These are phyloP conservation scores for Rhynchonycteris naso DNA, from an alignment of 2,797 vertebrate species.

Conservation along the genomic window DNA sequence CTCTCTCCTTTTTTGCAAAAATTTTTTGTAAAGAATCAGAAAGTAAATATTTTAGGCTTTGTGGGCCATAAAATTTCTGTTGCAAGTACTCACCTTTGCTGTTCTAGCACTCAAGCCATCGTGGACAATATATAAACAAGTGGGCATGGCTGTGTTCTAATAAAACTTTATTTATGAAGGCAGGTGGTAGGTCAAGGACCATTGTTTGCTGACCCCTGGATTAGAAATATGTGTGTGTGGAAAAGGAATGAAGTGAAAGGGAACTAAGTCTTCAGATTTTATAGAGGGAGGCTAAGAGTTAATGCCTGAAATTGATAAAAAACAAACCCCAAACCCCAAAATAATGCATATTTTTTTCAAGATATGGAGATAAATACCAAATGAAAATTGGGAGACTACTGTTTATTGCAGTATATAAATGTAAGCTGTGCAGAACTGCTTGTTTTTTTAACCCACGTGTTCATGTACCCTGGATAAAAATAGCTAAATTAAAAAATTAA, in stretches of 20 bases:
- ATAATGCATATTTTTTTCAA: slow-evolving; percentile 43
- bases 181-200: background rate
- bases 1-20: background rate
- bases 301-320: background rate
- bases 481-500: slow-evolving; percentile 46
- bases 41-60: slow-evolving; percentile 44
- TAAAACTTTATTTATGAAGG: background rate
- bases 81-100: background rate
- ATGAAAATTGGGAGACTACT: background rate
- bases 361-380: background rate
- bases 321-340: background rate
- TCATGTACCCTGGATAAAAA: slow-evolving; percentile 25
- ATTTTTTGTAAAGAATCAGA: background rate
- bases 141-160: background rate
- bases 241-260: background rate
- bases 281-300: slow-evolving; percentile 1
- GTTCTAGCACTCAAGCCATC: background rate
- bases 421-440: background rate
- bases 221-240: background rate
- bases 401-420: background rate
- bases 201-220: background rate
- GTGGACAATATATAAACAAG: background rate
- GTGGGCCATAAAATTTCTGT: background rate
- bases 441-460: slow-evolving; percentile 33
- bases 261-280: background rate